These are phyloP conservation scores for Stenopsyche tienmushanensis DNA, from an alignment of 1,140 invertebrate genomes.

Conservation along the genomic window DNA sequence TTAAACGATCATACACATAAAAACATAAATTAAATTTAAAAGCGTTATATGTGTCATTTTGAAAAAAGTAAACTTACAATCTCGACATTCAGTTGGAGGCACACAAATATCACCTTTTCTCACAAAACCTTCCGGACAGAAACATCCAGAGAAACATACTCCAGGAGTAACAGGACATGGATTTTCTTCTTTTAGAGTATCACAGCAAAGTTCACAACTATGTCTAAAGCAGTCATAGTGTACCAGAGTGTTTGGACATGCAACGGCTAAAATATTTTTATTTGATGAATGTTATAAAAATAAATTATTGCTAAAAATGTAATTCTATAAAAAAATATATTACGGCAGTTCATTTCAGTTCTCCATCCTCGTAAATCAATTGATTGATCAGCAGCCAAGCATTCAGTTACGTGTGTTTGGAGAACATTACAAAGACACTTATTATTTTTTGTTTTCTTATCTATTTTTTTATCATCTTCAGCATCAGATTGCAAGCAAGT, in stretches of 20 bases:
- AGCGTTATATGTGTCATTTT: too few species aligned
- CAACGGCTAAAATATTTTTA: conserved; percentile 59
- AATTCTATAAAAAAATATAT: conserved; percentile 42
- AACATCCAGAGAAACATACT: conserved; percentile 78
- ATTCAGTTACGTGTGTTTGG: conserved; percentile 70
- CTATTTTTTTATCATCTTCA: conserved; percentile 36
- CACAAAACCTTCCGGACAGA: conserved; percentile 76
- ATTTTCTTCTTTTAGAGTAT: conserved; percentile 59
- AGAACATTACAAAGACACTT: conserved; percentile 68
- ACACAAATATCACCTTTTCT: conserved; percentile 70
- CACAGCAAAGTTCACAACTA: conserved; percentile 72
- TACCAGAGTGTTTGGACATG: conserved; percentile 70
- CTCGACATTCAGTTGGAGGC: conserved; percentile 67
- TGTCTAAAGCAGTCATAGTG: conserved; percentile 77
- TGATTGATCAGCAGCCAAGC: conserved; percentile 61
- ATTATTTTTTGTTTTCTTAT: background rate
- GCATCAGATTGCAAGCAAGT: conserved; percentile 58
- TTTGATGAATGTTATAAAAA: conserved; percentile 13
- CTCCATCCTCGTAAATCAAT: conserved; percentile 71
- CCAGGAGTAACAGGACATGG: conserved; percentile 63
- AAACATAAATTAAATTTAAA: background rate
- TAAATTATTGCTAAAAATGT: background rate
- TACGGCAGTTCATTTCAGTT: conserved; percentile 64
- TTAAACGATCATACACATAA: background rate
- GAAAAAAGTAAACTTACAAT: conserved; percentile 60